Percentiles rank a stretch among this genome's conserved stretches.
Evolutionary conservation across 2,113 vertebrate species (phyloP).

Genomic region (Tachuris rubrigastra): DNA sequence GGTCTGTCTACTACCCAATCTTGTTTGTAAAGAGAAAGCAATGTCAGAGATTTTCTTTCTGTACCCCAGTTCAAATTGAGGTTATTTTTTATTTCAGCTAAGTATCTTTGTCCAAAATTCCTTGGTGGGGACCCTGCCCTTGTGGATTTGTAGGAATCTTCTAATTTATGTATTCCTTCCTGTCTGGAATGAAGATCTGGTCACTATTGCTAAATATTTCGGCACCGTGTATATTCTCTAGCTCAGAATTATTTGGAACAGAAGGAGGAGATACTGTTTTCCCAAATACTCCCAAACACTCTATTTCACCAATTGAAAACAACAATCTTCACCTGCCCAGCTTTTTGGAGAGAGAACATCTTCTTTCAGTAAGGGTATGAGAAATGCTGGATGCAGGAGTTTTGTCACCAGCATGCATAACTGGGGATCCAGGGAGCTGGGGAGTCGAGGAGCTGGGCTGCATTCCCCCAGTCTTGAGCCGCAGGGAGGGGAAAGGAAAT

Average conservation of each 20-base stretch:
- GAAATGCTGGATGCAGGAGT: neutral
- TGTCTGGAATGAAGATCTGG: neutral
- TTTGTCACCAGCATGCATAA: accelerated
- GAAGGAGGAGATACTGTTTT: neutral
- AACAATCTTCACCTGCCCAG: neutral
- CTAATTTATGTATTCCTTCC: neutral
- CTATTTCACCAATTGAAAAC: neutral
- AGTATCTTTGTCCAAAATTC: slow-evolving; percentile 10
- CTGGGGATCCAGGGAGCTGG: neutral
- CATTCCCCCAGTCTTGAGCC: accelerated
- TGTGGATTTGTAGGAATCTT: neutral
- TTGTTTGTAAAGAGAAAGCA: neutral
- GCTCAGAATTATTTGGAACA: neutral
- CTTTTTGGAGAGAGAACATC: neutral
- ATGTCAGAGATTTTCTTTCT: neutral
- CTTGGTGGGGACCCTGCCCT: neutral
- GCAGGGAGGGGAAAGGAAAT: neutral
- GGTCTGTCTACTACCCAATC: neutral
- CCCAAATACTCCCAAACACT: neutral
- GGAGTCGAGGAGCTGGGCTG: neutral
- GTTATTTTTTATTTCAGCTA: neutral
- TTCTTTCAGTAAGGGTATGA: neutral
- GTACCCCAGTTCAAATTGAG: neutral
- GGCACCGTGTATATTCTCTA: neutral
- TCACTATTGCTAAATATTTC: neutral